These are phyloP conservation scores for Chironomus tentans DNA, from an alignment of 2,888 invertebrate species.

Conservation along the genomic window DNA sequence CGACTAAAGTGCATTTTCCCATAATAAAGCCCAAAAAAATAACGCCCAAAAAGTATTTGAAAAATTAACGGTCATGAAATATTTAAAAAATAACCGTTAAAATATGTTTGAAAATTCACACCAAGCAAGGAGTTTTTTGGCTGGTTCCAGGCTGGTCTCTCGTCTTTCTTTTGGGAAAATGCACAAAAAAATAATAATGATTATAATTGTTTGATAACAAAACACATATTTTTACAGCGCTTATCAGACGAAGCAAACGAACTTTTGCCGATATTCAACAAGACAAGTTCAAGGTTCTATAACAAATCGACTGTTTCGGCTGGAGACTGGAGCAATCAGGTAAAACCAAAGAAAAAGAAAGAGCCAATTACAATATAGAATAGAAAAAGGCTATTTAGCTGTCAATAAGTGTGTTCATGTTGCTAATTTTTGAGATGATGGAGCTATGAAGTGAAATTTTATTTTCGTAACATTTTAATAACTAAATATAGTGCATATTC, in stretches of 20 bases:
- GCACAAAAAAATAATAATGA: not conserved
- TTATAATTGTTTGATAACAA: not conserved
- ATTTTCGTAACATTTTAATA: not conserved
- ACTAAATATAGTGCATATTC: not conserved
- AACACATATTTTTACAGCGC: slow-evolving; percentile 51
- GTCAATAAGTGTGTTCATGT: not conserved
- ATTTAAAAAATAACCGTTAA: too few species aligned
- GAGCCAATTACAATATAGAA: slow-evolving; percentile 33
- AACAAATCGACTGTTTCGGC: slow-evolving; percentile 46
- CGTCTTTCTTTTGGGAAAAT: too few species aligned
- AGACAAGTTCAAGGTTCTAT: slow-evolving; percentile 88
- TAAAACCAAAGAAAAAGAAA: slow-evolving; percentile 42
- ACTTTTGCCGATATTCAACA: slow-evolving; percentile 92
- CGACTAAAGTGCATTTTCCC: too few species aligned
- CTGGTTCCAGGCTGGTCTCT: too few species aligned
- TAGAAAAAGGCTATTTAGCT: not conserved
- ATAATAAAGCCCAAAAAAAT: too few species aligned
- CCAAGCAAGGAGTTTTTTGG: too few species aligned
- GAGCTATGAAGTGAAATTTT: not conserved
- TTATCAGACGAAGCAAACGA: slow-evolving; percentile 95
- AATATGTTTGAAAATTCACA: too few species aligned
- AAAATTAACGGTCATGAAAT: too few species aligned
- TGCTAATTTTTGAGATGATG: not conserved
- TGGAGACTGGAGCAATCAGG: slow-evolving; percentile 81
- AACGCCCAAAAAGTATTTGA: too few species aligned